These are phyloP conservation scores for Chromis chromis DNA, from an alignment of 2,797 vertebrate genomes.

Conservation along the genomic window DNA sequence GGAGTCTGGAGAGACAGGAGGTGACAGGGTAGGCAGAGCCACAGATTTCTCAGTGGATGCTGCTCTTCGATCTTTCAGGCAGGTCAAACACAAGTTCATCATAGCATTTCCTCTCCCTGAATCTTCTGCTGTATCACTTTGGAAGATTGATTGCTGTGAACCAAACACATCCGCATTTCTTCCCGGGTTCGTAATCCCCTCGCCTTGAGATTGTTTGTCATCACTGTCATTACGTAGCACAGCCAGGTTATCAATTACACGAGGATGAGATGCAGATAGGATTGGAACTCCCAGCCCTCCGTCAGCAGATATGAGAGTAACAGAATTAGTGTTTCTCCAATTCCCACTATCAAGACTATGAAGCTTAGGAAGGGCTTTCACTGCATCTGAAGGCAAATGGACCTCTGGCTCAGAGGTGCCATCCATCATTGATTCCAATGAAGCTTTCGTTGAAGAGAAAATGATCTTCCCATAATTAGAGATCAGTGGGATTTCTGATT, in stretches of 20 bases:
- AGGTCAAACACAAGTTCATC: conserved; percentile 68
- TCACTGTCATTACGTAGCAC: conserved; percentile 43
- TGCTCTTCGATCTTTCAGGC: conserved; percentile 51
- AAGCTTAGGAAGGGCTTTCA: conserved; percentile 60
- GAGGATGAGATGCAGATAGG: conserved; percentile 70
- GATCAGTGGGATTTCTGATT: conserved; percentile 58
- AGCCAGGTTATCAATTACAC: conserved; percentile 71
- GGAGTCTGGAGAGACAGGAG: conserved; percentile 26
- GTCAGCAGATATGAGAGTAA: conserved; percentile 66
- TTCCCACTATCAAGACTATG: conserved; percentile 62
- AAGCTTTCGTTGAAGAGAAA: conserved; percentile 48
- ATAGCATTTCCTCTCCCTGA: conserved; percentile 43
- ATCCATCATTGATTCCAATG: conserved; percentile 67
- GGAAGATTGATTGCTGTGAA: conserved; percentile 56
- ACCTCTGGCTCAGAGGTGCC: conserved; percentile 50
- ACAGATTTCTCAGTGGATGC: conserved; percentile 50
- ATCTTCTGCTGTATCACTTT: conserved; percentile 44
- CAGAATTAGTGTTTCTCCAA: conserved; percentile 63
- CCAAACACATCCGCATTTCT: conserved; percentile 33
- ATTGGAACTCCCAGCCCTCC: conserved; percentile 39
- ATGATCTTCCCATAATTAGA: conserved; percentile 59
- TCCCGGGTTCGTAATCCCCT: conserved; percentile 48
- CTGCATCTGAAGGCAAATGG: conserved; percentile 55
- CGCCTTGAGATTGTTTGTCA: conserved; percentile 64
- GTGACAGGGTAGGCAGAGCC: conserved; percentile 30